These are phyloP conservation scores for Phainopepla nitens DNA, from an alignment of 2,113 vertebrate species.

Conservation along the genomic window DNA sequence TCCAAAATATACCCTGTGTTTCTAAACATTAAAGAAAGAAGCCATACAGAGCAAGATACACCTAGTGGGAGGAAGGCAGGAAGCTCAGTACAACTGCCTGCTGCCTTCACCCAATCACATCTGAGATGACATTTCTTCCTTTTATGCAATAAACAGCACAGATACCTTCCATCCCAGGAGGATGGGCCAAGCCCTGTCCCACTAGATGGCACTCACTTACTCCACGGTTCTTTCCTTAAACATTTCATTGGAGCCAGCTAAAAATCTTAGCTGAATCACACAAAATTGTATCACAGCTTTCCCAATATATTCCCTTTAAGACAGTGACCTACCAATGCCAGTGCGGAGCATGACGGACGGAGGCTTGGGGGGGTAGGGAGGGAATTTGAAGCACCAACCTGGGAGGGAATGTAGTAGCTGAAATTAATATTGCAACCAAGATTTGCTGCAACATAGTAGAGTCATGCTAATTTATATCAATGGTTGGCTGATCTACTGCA, in stretches of 20 bases:
- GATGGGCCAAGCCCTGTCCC: constrained; percentile 34
- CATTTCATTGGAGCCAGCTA: constrained; percentile 22
- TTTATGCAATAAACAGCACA: constrained; percentile 59
- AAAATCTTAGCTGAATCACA: constrained; percentile 33
- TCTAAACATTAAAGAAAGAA: neutral
- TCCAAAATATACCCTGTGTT: neutral
- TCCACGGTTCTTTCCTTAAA: neutral
- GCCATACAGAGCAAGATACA: neutral
- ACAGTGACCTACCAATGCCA: constrained; percentile 50
- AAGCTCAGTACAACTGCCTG: constrained; percentile 35
- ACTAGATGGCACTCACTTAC: constrained; percentile 71
- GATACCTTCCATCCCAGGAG: constrained; percentile 43
- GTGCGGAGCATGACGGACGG: constrained; percentile 52
- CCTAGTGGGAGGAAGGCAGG: neutral
- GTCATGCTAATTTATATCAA: constrained; percentile 37
- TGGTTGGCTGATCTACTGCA: neutral
- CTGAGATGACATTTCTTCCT: constrained; percentile 64
- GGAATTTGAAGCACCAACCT: constrained; percentile 64
- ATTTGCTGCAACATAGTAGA: constrained; percentile 50
- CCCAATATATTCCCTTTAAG: constrained; percentile 47
- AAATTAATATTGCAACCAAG: constrained; percentile 61
- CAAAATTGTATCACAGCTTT: constrained; percentile 46
- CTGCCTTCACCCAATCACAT: constrained; percentile 6
- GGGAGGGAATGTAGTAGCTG: constrained; percentile 57
- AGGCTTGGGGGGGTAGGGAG: constrained; percentile 60